Base-by-base conservation (phyloP, 2,113 vertebrate species). In the Gymnarchus niloticus region DNA sequence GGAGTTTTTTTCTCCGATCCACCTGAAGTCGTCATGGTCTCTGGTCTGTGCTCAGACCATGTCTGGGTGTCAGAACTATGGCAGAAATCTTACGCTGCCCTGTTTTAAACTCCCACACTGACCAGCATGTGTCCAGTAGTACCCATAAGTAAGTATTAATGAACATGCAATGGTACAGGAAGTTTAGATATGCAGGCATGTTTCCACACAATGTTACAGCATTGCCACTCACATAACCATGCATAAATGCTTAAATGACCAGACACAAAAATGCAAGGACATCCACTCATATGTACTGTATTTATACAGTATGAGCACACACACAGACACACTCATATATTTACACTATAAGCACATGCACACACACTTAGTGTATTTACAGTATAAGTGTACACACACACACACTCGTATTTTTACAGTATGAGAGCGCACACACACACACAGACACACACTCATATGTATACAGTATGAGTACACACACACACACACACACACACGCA, bases 321-420 rank as follows among this genome's bases (percentile, higher is more conserved):
- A 86, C 73, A 85, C 85, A 33, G n/a, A 83, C 85, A 33, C 25
- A 49, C 76, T 44, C 14, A 19, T 23, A 7, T 25, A 28, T 28
- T 17, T 2, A 82, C 0, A 56, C n/a, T 5, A 48, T 21, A 65
- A 1, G 8, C 87, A 89, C 49, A 86, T 61, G 54, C 56, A 88
- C 87, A 82, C 83, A 17, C 9, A 56, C 56, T 21, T 5, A 61
- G 1, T 23, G 21, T 25, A 59, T 59, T 2, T 25, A 59, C 56
- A 23, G 23, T n/a, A 57, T n/a, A 57, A 0, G 19, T 7, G 25
- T n/a, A 59, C 56, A 57, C 5, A 57, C 56, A 57, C 56, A 56
- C 4, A 56, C 3, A 21, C 19, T 19, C 54, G 21, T 21, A 56
- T n/a, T n/a, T 61, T 5, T 25, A 61, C 21, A 61, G 6, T 21